Evolutionary conservation across 2,888 invertebrate genomes (phyloP).

Genomic region (Atrina japonica): DNA sequence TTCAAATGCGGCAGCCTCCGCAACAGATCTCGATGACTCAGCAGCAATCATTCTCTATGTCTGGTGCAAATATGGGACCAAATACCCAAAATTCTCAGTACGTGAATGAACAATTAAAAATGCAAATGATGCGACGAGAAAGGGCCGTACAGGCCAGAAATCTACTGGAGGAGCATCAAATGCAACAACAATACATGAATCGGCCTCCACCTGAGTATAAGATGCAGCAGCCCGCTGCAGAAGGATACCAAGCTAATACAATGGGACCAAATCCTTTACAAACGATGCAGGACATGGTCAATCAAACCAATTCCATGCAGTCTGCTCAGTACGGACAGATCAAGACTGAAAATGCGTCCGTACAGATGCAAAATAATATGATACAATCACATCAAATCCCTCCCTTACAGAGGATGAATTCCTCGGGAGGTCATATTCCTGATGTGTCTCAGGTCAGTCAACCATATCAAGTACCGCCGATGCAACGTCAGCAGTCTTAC

Average conservation of each 20-base stretch:
- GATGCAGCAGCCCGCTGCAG: slow-evolving; percentile 64
- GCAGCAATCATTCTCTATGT: slow-evolving; percentile 68
- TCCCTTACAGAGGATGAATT: slow-evolving; percentile 64
- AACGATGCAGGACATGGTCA: slow-evolving; percentile 81
- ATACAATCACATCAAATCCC: slow-evolving; percentile 67
- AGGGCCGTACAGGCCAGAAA: slow-evolving; percentile 46
- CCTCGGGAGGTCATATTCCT: slow-evolving; percentile 37
- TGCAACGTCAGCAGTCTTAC: slow-evolving; percentile 65
- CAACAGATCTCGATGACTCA: slow-evolving; percentile 73
- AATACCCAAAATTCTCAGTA: slow-evolving; percentile 50
- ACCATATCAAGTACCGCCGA: slow-evolving; percentile 52
- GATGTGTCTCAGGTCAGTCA: slow-evolving; percentile 22
- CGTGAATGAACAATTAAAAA: slow-evolving; percentile 61
- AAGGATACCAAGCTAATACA: slow-evolving; percentile 45
- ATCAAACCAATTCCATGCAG: slow-evolving; percentile 81
- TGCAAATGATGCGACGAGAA: slow-evolving; percentile 60
- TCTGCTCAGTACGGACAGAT: slow-evolving; percentile 64
- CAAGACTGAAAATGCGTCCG: slow-evolving; percentile 65
- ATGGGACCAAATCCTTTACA: slow-evolving; percentile 74
- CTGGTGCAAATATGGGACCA: slow-evolving; percentile 51
- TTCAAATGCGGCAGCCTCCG: slow-evolving; percentile 83
- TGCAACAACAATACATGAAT: slow-evolving; percentile 68
- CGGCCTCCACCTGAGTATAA: slow-evolving; percentile 94
- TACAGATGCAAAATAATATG: slow-evolving; percentile 64
- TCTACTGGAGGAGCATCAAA: slow-evolving; percentile 41